Base-by-base conservation (phyloP, 2,797 vertebrate genomes). In the Melanitta fusca region DNA sequence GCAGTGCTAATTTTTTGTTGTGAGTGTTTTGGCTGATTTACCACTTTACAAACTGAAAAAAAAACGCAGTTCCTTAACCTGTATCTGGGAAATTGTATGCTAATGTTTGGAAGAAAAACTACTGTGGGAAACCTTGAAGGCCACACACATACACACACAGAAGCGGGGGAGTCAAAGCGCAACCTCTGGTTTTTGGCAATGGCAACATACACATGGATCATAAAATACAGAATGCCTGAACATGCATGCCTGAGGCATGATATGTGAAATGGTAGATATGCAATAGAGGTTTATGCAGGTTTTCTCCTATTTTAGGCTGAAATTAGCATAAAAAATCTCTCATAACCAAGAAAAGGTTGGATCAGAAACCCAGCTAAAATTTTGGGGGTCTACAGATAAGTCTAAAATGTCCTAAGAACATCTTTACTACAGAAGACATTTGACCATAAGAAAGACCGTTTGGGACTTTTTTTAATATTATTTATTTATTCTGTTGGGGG, bases 191-290 rank as follows among this genome's bases (percentile, higher is more conserved):
- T 91, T 89, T 85, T 69, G 34, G 39, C 74, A 61, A 43, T n/a
- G 14, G 28, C 1, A 2, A 18, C 17, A 82, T 56, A 38, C 4
- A 60, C 8, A 1, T n/a, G 28, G 58, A 65, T 70, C 79, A 36
- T 89, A 19, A 66, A 70, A 70, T 43, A 28, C 54, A 54, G 14
- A 69, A 65, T 38, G 53, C 25, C 38, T 45, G 34, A 91, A 61
- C 16, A 22, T 8, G 66, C 2, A 0, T 43, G 25, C 43, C 43
- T 61, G 25, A 72, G 43, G 7, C 4, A 1, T 6, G 11, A 1
- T 57, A 21, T 13, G 72, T 75, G 87, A 56, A 11, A 1, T 68
- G 39, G 39, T 25, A 77, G 36, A 70, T 66, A 22, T 70, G 24
- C 62, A 65, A 39, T 20, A 83, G 49, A 30, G 22, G 18, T 56